These are phyloP conservation scores for Ageneiosus marmoratus DNA, from an alignment of 2,113 vertebrate genomes.

Conservation along the genomic window DNA sequence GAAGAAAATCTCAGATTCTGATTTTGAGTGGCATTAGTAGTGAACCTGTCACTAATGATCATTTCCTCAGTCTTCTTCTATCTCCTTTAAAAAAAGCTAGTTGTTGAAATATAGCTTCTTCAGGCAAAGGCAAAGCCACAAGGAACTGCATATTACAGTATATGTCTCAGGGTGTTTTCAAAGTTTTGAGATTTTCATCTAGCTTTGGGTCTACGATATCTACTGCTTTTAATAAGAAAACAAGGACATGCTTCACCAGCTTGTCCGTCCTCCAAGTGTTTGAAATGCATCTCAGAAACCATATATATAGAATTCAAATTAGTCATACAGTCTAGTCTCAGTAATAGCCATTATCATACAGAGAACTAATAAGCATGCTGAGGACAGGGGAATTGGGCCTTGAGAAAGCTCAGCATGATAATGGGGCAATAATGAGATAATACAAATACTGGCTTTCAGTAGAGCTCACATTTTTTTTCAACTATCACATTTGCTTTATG, in stretches of 20 bases:
- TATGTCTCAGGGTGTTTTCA: background rate
- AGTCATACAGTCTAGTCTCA: constrained; percentile 15
- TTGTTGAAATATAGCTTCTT: too few species aligned
- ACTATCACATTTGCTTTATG: background rate
- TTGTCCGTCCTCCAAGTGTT: background rate
- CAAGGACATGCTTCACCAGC: background rate
- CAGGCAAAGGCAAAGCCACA: background rate
- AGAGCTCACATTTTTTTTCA: background rate
- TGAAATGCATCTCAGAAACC: background rate
- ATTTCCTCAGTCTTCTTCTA: background rate
- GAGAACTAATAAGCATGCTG: constrained; percentile 7
- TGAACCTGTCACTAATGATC: background rate
- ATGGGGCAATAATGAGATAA: constrained; percentile 10
- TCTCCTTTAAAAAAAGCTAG: background rate
- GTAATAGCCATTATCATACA: background rate
- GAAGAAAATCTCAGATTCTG: background rate
- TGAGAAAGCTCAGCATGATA: constrained; percentile 16
- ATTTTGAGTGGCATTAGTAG: background rate
- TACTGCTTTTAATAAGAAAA: background rate
- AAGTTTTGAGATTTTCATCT: background rate
- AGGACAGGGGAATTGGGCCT: background rate
- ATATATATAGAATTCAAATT: background rate
- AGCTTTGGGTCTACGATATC: background rate
- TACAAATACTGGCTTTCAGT: constrained; percentile 13
- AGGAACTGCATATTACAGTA: background rate